A percentile compares a stretch with the other conserved stretches of the same genome.
Evolutionary conservation across 2,888 invertebrate species (phyloP).

Genomic region (Synergus umbraculus): DNA sequence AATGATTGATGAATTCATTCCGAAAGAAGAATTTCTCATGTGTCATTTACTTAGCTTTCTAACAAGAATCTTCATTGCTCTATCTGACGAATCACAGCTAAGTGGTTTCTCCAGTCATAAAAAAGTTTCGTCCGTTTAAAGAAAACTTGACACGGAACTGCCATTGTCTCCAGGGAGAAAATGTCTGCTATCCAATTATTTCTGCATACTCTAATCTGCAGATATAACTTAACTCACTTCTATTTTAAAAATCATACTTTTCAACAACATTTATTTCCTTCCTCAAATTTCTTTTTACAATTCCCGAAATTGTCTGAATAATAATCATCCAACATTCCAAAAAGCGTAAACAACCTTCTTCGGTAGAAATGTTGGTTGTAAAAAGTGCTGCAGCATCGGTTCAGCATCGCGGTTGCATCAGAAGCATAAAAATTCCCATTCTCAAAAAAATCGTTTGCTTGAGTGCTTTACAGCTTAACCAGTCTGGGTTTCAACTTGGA

Average conservation of each 20-base stretch:
- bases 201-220: background rate
- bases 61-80: background rate
- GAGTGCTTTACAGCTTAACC: slow-evolving; percentile 12
- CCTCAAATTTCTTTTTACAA: too few relatives aligned
- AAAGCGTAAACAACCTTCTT: too few relatives aligned
- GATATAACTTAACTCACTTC: background rate
- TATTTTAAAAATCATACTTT: background rate
- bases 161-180: background rate
- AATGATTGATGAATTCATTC: background rate
- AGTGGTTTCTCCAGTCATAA: slow-evolving; percentile 15
- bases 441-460: background rate
- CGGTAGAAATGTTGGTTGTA: too few relatives aligned
- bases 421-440: background rate
- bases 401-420: too few relatives aligned
- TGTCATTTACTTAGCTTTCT: slow-evolving; percentile 19
- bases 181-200: background rate
- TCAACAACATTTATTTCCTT: too few relatives aligned
- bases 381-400: too few relatives aligned
- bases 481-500: background rate
- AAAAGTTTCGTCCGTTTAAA: slow-evolving; percentile 17
- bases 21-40: background rate
- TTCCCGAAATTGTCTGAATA: too few relatives aligned
- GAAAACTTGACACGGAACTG: slow-evolving; percentile 24
- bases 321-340: too few relatives aligned
- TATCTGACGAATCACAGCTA: background rate